Conservation (phyloP, 2,888 invertebrate species). For the Acanthosepion lycidas region DNA sequence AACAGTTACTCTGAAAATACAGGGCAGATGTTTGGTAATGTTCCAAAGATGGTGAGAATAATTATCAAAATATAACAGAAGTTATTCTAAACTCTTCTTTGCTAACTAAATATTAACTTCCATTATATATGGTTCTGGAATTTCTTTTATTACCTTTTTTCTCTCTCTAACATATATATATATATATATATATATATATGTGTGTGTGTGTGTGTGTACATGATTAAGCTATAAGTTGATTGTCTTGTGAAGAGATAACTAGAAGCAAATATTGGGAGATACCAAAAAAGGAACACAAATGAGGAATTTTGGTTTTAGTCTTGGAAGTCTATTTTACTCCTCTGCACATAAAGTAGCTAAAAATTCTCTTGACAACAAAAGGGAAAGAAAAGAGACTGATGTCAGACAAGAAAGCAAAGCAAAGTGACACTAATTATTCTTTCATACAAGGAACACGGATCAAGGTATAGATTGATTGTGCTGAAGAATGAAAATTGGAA, state of each 20-base stretch:
- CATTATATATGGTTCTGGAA: too few species aligned
- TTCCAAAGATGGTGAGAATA: too few species aligned
- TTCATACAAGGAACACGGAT: not conserved
- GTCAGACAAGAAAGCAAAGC: not conserved
- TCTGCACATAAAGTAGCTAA: not conserved
- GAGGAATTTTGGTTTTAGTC: not conserved
- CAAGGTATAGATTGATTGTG: not conserved
- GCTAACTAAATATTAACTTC: too few species aligned
- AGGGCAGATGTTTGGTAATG: too few species aligned
- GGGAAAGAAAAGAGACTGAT: not conserved
- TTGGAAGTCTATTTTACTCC: not conserved
- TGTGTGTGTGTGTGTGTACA: not conserved
- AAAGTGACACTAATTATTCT: not conserved
- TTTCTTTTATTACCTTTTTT: too few species aligned
- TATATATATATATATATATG: too few species aligned
- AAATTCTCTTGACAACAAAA: conserved; percentile 15
- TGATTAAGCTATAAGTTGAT: not conserved
- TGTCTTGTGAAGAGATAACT: not conserved
- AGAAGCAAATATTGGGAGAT: not conserved
- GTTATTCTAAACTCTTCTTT: too few species aligned
- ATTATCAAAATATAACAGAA: too few species aligned
- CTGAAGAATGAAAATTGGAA: not conserved
- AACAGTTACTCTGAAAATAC: too few species aligned
- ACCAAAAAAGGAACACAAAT: not conserved
- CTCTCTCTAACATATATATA: too few species aligned